Base-by-base conservation (phyloP, 2,113 vertebrate species). In the Crotalus tigris region DNA sequence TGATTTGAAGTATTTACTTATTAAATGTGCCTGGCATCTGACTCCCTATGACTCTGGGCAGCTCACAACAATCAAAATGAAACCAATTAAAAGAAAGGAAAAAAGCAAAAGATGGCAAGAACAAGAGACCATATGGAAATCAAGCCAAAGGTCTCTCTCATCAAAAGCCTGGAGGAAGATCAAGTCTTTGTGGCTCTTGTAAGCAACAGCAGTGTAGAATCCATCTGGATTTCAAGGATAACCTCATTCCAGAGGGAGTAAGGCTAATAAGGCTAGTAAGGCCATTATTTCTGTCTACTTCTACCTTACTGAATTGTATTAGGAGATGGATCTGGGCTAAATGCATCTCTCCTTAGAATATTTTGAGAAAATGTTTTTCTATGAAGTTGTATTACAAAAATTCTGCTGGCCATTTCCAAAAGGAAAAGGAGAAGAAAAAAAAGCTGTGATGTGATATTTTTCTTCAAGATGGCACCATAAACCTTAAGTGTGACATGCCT, bases 401-500 rank as follows among this genome's bases (percentile, higher is more conserved):
- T 81, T 3, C 33, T 81, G 17, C 39, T 81, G 75, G 75, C 3
- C 33, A 39, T 81, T 81, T 81, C 19, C 33, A 81, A 7, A 81
- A 2, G n/a, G 15, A 33, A 75, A 69, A 69, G 29, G 12, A 2
- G 1, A 0, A 0, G 1, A 9, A 4, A 5, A 1, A 3, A 3
- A 8, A 75, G 69, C 69, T 81, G 61, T 64, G 9, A 64, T 64
- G 26, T 4, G 59, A 64, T 29, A 64, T 64, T 64, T 64, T 64
- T 64, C 59, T 64, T 64, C 75, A 81, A 81, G 33, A 9, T 81
- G 33, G 17, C 33, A 3, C 6, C 33, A 81, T 81, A 44, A 81
- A 39, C 75, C 75, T 81, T 44, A 81, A 81, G 33, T 81, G 17
- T 44, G 33, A 69, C 64, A 69, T 69, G 64, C 29, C 64, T n/a